A percentile compares a stretch with the other conserved stretches of the same genome.
phyloP scores from a whole-genome alignment of 2,797 vertebrate species.

The Ctenopoma multispine region DNA sequence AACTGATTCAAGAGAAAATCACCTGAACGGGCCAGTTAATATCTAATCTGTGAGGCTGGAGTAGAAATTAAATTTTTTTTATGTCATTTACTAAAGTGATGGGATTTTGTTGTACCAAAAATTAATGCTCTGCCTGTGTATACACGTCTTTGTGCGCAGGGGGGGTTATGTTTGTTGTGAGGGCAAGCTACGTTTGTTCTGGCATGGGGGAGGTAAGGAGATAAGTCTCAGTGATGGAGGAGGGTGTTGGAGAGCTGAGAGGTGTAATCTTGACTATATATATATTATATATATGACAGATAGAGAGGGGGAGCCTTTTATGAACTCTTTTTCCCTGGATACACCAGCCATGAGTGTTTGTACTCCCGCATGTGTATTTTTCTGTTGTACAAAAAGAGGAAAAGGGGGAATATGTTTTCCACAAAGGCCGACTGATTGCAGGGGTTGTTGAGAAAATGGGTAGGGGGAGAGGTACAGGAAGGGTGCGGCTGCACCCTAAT shows the following conservation, averaged over 20 bases:
- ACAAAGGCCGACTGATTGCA: constrained; percentile 80
- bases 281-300: no score
- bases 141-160: not conserved
- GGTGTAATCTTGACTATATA: constrained; percentile 53
- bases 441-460: constrained; percentile 35
- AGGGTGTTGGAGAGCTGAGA: constrained; percentile 22
- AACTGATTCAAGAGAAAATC: constrained; percentile 10
- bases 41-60: not conserved
- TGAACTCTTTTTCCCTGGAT: constrained; percentile 30
- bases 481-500: constrained; percentile 70
- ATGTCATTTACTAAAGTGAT: not conserved
- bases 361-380: constrained; percentile 13
- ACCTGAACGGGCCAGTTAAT: constrained; percentile 3
- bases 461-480: constrained; percentile 54
- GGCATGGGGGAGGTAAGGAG: not conserved
- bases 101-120: not conserved
- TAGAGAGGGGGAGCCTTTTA: constrained; percentile 17
- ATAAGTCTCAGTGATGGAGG: constrained; percentile 31
- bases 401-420: constrained; percentile 18
- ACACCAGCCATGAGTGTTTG: constrained; percentile 24
- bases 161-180: constrained; percentile 20
- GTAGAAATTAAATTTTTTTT: not conserved
- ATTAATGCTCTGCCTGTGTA: not conserved
- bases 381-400: constrained; percentile 33
- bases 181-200: constrained; percentile 20